Conservation (phyloP, 2,113 vertebrate species). For the Ailurus styani region DNA sequence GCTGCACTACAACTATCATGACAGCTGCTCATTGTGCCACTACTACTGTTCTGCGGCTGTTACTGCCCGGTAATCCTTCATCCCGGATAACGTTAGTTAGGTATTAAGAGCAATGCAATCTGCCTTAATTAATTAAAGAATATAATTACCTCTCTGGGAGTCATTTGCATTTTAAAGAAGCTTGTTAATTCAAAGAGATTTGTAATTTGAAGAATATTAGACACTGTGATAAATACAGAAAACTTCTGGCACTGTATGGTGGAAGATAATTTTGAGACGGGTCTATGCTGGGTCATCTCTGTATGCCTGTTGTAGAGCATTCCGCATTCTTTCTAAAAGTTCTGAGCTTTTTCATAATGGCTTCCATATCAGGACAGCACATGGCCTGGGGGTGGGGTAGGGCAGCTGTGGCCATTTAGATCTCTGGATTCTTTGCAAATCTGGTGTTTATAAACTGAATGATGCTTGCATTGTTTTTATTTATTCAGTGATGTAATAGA, state of each 20-base stretch:
- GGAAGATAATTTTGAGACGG: neutral
- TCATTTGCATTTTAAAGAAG: constrained; percentile 57
- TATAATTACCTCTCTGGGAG: constrained; percentile 44
- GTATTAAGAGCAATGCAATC: constrained; percentile 14
- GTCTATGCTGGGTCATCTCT: neutral
- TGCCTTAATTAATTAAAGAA: constrained; percentile 48
- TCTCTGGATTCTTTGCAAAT: neutral
- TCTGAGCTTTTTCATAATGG: neutral
- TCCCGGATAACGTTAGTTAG: neutral
- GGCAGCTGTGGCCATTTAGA: neutral
- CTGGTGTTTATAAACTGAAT: constrained; percentile 13
- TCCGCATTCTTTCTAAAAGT: neutral
- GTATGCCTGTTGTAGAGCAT: neutral
- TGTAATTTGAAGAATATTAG: constrained; percentile 47
- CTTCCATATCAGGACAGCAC: neutral
- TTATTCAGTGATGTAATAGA: constrained; percentile 17
- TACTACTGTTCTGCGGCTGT: neutral
- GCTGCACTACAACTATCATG: fast-evolving
- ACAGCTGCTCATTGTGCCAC: neutral
- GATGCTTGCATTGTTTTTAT: neutral
- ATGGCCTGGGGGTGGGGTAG: neutral
- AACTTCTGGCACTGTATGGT: neutral
- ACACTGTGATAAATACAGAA: neutral
- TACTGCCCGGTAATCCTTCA: neutral
- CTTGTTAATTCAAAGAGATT: constrained; percentile 44